A percentile compares a stretch with the other conserved stretches of the same genome.
Conservation (phyloP, 1,140 invertebrate species). For the Fopius arisanus region DNA sequence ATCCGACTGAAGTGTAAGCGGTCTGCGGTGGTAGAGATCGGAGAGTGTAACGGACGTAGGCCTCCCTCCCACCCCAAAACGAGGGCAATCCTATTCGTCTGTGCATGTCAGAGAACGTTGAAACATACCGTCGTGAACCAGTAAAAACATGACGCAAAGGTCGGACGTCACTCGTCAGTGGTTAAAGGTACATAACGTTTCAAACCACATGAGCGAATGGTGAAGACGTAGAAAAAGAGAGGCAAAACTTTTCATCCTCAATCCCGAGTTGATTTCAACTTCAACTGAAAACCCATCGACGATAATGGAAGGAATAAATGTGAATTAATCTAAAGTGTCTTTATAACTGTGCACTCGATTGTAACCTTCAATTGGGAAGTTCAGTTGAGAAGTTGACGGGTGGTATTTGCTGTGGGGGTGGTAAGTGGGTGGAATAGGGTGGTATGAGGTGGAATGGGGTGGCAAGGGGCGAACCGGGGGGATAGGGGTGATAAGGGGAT, state of each 20-base stretch:
- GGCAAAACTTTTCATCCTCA: background rate
- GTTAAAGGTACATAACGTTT: background rate
- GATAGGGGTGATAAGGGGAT: too few relatives aligned
- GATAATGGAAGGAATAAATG: background rate
- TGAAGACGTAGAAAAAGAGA: background rate
- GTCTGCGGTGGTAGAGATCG: background rate
- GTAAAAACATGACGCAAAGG: slow-evolving; percentile 13
- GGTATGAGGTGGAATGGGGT: too few relatives aligned
- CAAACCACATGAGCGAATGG: background rate
- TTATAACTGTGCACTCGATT: background rate
- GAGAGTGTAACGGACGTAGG: background rate
- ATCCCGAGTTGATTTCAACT: background rate
- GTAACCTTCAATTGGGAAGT: background rate
- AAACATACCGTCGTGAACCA: slow-evolving; percentile 2
- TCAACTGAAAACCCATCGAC: background rate
- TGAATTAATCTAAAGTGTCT: background rate
- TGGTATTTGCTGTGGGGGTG: background rate
- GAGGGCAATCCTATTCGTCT: slow-evolving; percentile 4
- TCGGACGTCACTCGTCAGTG: slow-evolving; percentile 3
- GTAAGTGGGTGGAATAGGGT: background rate
- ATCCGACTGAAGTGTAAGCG: background rate
- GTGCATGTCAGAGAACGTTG: slow-evolving; percentile 6
- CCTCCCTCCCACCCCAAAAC: background rate
- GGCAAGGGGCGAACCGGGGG: too few relatives aligned
- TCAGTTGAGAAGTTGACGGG: background rate